These are phyloP conservation scores for Megaptera novaeangliae DNA, from an alignment of 2,113 vertebrate genomes.

Conservation along the genomic window DNA sequence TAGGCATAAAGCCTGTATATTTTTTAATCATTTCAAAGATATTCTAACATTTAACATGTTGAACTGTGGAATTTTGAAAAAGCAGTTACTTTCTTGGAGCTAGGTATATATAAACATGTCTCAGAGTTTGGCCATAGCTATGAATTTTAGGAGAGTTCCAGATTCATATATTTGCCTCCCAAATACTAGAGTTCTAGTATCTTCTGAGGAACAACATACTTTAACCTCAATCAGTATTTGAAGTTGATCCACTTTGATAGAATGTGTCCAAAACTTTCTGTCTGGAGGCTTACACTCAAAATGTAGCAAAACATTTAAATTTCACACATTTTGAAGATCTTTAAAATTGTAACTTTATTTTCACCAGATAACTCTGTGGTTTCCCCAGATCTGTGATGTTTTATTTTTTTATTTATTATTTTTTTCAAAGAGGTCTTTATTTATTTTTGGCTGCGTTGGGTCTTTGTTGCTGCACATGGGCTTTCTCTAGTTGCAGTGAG, in stretches of 20 bases:
- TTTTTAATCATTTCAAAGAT: background rate
- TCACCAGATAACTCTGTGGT: background rate
- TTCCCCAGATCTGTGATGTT: background rate
- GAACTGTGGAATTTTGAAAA: conserved; percentile 3
- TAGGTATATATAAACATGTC: background rate
- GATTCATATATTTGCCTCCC: background rate
- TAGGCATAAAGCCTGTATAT: background rate
- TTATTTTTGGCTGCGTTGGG: no score
- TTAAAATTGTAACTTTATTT: background rate
- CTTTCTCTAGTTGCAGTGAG: no score
- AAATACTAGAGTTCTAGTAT: background rate
- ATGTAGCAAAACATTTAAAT: background rate
- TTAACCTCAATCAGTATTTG: background rate
- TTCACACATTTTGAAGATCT: background rate
- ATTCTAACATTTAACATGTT: background rate
- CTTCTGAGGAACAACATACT: background rate
- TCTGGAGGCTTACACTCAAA: background rate
- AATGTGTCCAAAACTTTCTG: background rate
- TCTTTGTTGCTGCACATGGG: no score
- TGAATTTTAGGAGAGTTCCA: background rate
- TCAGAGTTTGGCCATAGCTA: background rate
- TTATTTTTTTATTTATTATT: background rate
- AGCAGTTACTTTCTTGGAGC: background rate
- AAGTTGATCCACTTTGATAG: background rate
- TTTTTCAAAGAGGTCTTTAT: no score